Conservation (phyloP, 2,113 vertebrate species). For the Origma solitaria region DNA sequence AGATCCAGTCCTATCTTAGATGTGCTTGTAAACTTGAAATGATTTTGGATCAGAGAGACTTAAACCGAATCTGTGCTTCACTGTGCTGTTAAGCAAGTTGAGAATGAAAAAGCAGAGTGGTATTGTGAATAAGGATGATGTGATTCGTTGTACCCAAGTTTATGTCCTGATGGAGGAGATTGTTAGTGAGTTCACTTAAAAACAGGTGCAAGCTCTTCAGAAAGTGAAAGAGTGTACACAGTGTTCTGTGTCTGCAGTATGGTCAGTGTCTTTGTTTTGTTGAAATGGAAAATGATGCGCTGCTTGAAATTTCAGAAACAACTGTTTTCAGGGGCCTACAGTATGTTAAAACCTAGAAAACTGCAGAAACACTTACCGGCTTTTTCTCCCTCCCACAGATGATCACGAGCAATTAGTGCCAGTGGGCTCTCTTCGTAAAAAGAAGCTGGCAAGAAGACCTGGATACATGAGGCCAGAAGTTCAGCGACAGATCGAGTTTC, state of each 20-base stretch:
- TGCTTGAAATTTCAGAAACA: neutral
- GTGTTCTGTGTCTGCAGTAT: neutral
- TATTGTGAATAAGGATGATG: neutral
- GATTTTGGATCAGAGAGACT: neutral
- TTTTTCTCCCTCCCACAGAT: constrained; percentile 46
- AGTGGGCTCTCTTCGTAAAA: constrained; percentile 37
- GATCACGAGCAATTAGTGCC: constrained; percentile 18
- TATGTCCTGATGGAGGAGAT: neutral
- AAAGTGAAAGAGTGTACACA: neutral
- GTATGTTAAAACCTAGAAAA: neutral
- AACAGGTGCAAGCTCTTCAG: neutral
- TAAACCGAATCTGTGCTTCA: neutral
- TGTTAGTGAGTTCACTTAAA: neutral
- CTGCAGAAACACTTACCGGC: neutral
- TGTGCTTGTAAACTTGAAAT: neutral
- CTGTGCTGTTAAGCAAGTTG: neutral
- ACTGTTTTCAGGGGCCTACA: neutral
- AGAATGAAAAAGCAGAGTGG: neutral
- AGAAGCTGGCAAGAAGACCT: constrained; percentile 73
- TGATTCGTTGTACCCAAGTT: neutral
- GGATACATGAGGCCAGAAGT: constrained; percentile 78
- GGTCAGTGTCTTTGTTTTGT: neutral
- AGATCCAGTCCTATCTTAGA: neutral
- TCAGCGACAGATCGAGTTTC: neutral
- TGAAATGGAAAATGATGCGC: neutral